Percentiles rank a stretch among this genome's conserved stretches.
Conservation (phyloP, 2,888 invertebrate species). For the Tridacna gigas region DNA sequence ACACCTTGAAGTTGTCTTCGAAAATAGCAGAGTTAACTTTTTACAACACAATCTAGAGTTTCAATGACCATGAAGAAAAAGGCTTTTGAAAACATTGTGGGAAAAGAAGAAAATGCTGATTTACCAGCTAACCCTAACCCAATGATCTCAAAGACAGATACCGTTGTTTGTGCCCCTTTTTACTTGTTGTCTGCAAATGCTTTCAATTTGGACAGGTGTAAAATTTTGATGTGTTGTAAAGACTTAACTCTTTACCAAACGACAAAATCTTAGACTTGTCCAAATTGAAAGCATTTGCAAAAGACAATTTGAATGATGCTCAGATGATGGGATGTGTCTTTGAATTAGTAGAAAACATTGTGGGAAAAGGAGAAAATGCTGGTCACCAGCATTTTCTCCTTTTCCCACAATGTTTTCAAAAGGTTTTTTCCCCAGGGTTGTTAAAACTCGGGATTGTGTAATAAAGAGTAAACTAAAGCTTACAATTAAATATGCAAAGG, state of each 20-base stretch:
- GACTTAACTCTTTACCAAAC: too few species aligned
- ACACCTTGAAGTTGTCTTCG: too few species aligned
- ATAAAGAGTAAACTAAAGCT: conserved; percentile 14
- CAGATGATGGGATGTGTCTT: too few species aligned
- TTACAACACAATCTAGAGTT: neutral
- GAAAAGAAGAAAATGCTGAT: neutral
- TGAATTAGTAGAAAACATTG: neutral
- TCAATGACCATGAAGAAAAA: neutral
- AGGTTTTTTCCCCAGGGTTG: neutral
- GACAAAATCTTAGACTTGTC: too few species aligned
- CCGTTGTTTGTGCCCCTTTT: too few species aligned
- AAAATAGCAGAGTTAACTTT: neutral
- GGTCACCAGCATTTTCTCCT: neutral
- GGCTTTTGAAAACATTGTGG: neutral
- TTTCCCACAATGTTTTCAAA: neutral
- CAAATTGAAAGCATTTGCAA: too few species aligned
- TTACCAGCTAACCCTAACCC: too few species aligned
- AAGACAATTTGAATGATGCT: too few species aligned
- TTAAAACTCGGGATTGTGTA: neutral
- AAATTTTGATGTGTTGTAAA: too few species aligned
- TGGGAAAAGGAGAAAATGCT: neutral
- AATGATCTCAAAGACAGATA: too few species aligned
- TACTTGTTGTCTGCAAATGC: too few species aligned
- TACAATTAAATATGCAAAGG: conserved; percentile 76
- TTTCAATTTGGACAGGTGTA: too few species aligned